These are phyloP conservation scores for Hucho hucho DNA, from an alignment of 2,113 vertebrate genomes.

Conservation along the genomic window DNA sequence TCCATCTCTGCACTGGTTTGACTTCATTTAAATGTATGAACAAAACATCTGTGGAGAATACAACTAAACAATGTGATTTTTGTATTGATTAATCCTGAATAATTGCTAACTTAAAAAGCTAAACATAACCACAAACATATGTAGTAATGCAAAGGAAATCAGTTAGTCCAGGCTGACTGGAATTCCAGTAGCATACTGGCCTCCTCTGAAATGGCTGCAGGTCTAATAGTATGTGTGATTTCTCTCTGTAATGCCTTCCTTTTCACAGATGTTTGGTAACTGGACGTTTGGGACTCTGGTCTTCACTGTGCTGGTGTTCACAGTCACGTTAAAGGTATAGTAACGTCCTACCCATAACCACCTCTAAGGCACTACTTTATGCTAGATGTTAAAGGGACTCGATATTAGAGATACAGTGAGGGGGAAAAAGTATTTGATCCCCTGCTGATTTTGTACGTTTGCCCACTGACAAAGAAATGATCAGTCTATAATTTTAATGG, in stretches of 20 bases:
- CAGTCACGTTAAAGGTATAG: conserved; percentile 92
- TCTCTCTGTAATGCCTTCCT: conserved; percentile 28
- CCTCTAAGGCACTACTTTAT: not conserved
- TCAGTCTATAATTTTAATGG: no score
- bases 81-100: no score
- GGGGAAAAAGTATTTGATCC: no score
- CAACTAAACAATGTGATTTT: no score
- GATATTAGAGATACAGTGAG: no score
- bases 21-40: not conserved
- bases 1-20: not conserved
- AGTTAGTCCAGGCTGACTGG: not conserved
- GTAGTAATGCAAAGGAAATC: not conserved
- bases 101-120: no score
- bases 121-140: not conserved
- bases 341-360: not conserved
- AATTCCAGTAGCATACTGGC: not conserved
- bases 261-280: conserved; percentile 89
- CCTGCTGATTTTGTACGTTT: no score
- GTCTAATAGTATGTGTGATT: not conserved
- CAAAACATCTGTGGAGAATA: no score
- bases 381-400: no score
- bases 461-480: no score
- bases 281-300: conserved; percentile 97
- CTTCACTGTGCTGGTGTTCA: conserved; percentile 94
- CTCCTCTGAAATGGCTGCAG: not conserved